phyloP scores from a whole-genome alignment of 2,113 vertebrate species.

The Dicrurus megarhynchus region DNA sequence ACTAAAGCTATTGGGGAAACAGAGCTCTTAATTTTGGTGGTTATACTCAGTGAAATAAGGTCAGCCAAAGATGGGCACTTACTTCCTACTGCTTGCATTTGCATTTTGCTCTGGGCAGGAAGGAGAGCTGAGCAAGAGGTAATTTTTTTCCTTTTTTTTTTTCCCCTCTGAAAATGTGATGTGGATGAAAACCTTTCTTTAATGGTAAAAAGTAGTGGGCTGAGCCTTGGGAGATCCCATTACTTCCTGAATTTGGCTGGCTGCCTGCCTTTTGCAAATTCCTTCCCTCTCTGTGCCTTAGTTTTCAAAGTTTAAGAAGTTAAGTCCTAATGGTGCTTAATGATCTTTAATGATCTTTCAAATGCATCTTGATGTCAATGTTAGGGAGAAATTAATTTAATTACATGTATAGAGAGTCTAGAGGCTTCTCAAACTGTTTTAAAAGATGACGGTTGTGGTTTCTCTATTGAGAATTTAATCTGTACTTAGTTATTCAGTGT shows the following conservation, averaged over 20 bases:
- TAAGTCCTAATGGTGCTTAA: not conserved
- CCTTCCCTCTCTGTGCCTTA: not conserved
- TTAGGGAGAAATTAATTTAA: not conserved
- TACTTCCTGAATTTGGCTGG: not conserved
- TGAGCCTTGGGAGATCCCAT: not conserved
- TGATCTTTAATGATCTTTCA: not conserved
- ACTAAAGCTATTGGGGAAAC: not conserved
- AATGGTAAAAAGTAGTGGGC: not conserved
- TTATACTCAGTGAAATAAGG: not conserved
- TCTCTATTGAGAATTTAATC: not conserved
- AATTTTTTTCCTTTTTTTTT: not conserved
- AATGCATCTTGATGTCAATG: not conserved
- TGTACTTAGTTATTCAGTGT: not conserved
- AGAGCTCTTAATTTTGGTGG: not conserved
- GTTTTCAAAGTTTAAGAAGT: not conserved
- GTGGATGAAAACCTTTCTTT: not conserved
- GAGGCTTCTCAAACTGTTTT: not conserved
- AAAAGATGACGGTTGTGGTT: not conserved
- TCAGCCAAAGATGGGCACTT: not conserved
- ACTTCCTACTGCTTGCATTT: not conserved
- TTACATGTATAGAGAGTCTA: not conserved
- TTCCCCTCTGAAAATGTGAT: not conserved
- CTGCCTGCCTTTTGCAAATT: not conserved
- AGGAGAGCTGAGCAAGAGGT: not conserved
- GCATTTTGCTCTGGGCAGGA: not conserved